Conservation (phyloP, 2,113 vertebrate genomes). For the Cololabis saira region DNA sequence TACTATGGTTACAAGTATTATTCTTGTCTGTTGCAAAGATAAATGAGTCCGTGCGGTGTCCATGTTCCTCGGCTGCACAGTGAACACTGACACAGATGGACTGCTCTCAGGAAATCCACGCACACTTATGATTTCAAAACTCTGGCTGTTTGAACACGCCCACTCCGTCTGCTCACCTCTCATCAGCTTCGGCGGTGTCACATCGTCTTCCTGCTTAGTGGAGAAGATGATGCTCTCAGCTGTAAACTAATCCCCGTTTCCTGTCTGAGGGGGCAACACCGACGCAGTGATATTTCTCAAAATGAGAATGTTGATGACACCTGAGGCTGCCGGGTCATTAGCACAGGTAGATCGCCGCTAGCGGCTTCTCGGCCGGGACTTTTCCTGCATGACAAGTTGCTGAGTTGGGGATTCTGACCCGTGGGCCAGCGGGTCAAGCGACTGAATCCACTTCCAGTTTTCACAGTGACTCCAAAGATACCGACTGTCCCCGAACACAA, state of each 20-base stretch:
- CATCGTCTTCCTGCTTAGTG: neutral
- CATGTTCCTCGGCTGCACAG: constrained; percentile 3
- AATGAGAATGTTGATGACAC: too few species aligned
- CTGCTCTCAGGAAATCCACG: constrained; percentile 1
- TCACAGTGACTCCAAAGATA: neutral
- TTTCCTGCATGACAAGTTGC: too few species aligned
- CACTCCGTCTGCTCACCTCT: neutral
- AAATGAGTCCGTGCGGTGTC: neutral
- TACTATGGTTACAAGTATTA: constrained; percentile 8
- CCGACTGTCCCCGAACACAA: neutral
- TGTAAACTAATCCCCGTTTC: neutral
- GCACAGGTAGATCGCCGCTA: too few species aligned
- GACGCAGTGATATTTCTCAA: too few species aligned
- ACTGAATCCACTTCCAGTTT: neutral
- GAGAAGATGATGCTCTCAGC: neutral
- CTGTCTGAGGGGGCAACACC: too few species aligned
- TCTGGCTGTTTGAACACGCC: neutral
- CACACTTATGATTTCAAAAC: neutral
- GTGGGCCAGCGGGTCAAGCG: neutral
- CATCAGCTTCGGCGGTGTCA: neutral
- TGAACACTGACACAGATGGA: neutral
- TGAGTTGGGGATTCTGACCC: neutral
- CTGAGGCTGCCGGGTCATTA: too few species aligned
- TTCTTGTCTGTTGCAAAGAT: neutral
- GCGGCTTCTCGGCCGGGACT: too few species aligned